phyloP scores from a whole-genome alignment of 2,113 vertebrate genomes.

The Phaetusa simplex region DNA sequence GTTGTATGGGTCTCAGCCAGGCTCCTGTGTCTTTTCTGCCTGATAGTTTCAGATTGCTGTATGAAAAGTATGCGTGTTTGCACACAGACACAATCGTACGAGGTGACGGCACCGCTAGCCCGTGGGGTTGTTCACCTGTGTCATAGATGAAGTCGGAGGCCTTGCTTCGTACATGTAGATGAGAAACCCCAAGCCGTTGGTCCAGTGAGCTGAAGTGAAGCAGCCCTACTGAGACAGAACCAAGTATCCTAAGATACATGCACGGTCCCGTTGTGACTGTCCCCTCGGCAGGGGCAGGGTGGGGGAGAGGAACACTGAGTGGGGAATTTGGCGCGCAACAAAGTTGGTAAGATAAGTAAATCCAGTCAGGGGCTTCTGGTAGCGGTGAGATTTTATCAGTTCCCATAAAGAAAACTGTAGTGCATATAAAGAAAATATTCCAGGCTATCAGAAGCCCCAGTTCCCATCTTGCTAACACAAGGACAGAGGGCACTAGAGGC shows the following conservation, averaged over 20 bases:
- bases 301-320: background rate
- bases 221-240: background rate
- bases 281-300: background rate
- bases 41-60: slow-evolving; percentile 58
- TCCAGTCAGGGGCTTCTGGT: background rate
- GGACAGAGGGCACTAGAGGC: background rate
- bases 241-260: background rate
- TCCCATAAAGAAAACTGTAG: background rate
- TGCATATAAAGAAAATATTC: background rate
- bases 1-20: slow-evolving; percentile 70
- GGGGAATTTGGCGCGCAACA: background rate
- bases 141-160: background rate
- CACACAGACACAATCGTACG: background rate
- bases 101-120: background rate
- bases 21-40: slow-evolving; percentile 75
- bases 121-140: background rate
- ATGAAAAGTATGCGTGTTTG: slow-evolving; percentile 26
- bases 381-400: background rate
- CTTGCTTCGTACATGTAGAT: background rate
- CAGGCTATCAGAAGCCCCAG: background rate
- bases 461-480: background rate
- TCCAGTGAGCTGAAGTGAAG: background rate
- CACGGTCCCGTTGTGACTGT: background rate
- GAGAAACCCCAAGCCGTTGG: background rate
- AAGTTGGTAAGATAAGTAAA: background rate